Evolutionary conservation across 2,797 vertebrate genomes (phyloP), one percentile per base, ranked within the genome.

Genomic region (Gobionotothen gibberifrons): DNA sequence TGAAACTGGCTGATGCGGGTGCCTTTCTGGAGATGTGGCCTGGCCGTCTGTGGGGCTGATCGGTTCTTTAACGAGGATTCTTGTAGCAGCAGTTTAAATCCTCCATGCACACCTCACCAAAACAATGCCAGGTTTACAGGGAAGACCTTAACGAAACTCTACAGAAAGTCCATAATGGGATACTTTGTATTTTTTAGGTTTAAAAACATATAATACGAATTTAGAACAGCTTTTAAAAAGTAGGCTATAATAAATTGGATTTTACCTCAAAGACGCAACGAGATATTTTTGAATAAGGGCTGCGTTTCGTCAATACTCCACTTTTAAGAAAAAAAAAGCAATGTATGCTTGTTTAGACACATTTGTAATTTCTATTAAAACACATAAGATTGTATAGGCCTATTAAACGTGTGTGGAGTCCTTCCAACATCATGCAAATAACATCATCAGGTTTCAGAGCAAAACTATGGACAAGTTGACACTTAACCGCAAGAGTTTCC

Each of bases 1-100:
- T 87, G 87, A 90, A 92, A 93, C 85, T 76, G 76, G 67, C 72
- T 81, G 85, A 83, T 57, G 74, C 65, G 52, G 49, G 78, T 62
- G 78, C 78, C 74, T 79, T 63, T 54, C 52, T 49, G 19, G 16
- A 61, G 40, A 47, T 43, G 11, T 65, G 79, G 65, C 56, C 71
- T 69, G 75, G 21, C 47, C 36, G 72, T 47, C 39, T 77, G n/a
- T 56, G 15, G 4, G 54, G 52, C 11, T 44, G 44, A 52, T 57
- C 4, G n/a, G 14, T 59, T 60, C 8, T 60, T 51, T 14, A 54
- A 56, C 17, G 47, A 65, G 53, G 47, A 60, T 75, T 77, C 8
- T 19, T 66, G 52, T 74, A 63, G 39, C 32, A 62, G 46, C 58
- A 57, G 69, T 14, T 48, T 29, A 44, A 71, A 44, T 36, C 36